Conservation (phyloP, 2,113 vertebrate species). For the Eidolon helvum region DNA sequence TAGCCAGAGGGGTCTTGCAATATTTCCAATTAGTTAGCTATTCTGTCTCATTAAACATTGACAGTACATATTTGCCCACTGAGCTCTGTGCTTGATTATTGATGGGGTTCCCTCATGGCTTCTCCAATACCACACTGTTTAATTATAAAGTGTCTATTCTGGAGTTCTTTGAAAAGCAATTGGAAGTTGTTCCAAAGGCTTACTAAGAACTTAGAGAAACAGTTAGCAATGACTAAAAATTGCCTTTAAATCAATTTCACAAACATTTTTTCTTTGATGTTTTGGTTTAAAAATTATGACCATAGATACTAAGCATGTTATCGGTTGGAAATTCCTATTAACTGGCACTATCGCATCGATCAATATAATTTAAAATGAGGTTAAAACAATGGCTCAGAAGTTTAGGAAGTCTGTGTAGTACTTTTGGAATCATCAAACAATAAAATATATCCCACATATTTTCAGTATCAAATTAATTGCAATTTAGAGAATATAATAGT, state of each 20-base stretch:
- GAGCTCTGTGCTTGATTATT: background rate
- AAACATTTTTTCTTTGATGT: background rate
- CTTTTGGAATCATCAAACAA: conserved; percentile 35
- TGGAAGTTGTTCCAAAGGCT: background rate
- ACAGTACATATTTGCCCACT: background rate
- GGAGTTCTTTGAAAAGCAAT: conserved; percentile 24
- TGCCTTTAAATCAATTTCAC: background rate
- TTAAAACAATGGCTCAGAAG: background rate
- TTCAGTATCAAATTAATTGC: background rate
- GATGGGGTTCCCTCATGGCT: background rate
- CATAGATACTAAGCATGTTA: background rate
- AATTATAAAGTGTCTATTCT: conserved; percentile 20
- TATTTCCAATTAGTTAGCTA: conserved; percentile 33
- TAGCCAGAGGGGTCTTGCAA: background rate
- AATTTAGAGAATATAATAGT: background rate
- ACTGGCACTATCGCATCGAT: background rate
- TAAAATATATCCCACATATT: background rate
- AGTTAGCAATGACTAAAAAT: background rate
- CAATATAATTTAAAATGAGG: background rate
- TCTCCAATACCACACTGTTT: background rate
- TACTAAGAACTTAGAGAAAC: conserved; percentile 5
- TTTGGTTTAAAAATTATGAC: conserved; percentile 28
- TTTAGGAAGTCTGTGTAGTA: background rate
- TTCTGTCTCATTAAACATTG: conserved; percentile 34
- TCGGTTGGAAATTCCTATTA: background rate